A percentile compares a stretch with the other conserved stretches of the same genome.
These are phyloP conservation scores for Atherinosoma microstoma DNA, from an alignment of 2,797 vertebrate genomes.

Conservation along the genomic window DNA sequence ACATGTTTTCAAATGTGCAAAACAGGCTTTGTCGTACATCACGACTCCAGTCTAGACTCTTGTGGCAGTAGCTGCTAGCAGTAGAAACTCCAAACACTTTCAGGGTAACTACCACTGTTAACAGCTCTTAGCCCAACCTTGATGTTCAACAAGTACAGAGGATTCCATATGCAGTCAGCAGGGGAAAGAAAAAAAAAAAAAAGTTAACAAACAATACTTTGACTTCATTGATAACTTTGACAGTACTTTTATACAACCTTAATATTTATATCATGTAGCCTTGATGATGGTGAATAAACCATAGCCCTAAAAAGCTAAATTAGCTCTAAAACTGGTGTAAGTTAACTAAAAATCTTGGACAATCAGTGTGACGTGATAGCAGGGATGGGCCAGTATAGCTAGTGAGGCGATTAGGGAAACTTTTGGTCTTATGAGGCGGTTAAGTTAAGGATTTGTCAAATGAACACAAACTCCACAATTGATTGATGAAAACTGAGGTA, in stretches of 20 bases:
- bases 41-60: not conserved
- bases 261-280: not conserved
- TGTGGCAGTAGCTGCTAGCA: too few species aligned
- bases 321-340: too few species aligned
- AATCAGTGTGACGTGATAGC: too few species aligned
- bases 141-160: not conserved
- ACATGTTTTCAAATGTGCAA: not conserved
- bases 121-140: not conserved
- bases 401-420: not conserved
- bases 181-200: not conserved
- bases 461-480: too few species aligned
- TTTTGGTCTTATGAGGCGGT: not conserved
- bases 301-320: too few species aligned
- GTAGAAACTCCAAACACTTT: too few species aligned
- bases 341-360: too few species aligned
- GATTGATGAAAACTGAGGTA: not conserved
- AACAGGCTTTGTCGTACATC: not conserved
- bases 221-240: not conserved
- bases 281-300: too few species aligned
- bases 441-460: not conserved
- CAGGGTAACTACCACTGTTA: too few species aligned
- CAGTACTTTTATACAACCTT: not conserved
- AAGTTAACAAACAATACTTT: not conserved
- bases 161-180: too few species aligned
- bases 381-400: too few species aligned